These are phyloP conservation scores for Labia minor DNA, from an alignment of 2,888 invertebrate genomes.

Conservation along the genomic window DNA sequence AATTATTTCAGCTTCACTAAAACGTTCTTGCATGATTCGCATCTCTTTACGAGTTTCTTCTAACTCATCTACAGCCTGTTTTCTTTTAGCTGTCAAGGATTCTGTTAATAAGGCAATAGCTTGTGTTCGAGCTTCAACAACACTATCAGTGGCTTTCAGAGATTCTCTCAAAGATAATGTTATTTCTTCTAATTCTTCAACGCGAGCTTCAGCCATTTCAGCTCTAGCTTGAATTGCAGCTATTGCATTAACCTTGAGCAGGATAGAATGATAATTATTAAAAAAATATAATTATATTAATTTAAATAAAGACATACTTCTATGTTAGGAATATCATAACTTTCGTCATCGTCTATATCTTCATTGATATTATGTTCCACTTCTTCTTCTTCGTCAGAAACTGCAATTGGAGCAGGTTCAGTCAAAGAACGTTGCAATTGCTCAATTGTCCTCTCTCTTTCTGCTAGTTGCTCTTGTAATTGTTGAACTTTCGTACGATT, in stretches of 20 bases:
- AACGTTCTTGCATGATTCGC: slow-evolving; percentile 68
- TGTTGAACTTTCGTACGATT: background rate
- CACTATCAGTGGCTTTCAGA: slow-evolving; percentile 44
- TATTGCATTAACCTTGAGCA: background rate
- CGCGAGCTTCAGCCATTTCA: background rate
- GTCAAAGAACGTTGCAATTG: background rate
- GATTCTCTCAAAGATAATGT: background rate
- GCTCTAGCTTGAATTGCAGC: background rate
- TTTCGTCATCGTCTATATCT: background rate
- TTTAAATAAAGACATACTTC: background rate
- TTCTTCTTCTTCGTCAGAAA: background rate
- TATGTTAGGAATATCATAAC: background rate
- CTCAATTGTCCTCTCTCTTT: background rate
- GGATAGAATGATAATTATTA: background rate
- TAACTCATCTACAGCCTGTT: slow-evolving; percentile 57
- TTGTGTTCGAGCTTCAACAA: slow-evolving; percentile 69
- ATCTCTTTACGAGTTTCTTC: slow-evolving; percentile 73
- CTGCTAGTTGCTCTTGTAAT: background rate
- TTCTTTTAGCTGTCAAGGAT: slow-evolving; percentile 55
- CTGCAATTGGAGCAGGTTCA: background rate
- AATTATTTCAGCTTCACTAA: slow-evolving; percentile 49
- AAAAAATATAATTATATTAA: background rate
- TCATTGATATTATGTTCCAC: background rate
- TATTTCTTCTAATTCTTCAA: background rate
- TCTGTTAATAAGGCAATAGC: slow-evolving; percentile 67